These are phyloP conservation scores for Chinchilla lanigera DNA, from an alignment of 2,113 vertebrate genomes.

Conservation along the genomic window DNA sequence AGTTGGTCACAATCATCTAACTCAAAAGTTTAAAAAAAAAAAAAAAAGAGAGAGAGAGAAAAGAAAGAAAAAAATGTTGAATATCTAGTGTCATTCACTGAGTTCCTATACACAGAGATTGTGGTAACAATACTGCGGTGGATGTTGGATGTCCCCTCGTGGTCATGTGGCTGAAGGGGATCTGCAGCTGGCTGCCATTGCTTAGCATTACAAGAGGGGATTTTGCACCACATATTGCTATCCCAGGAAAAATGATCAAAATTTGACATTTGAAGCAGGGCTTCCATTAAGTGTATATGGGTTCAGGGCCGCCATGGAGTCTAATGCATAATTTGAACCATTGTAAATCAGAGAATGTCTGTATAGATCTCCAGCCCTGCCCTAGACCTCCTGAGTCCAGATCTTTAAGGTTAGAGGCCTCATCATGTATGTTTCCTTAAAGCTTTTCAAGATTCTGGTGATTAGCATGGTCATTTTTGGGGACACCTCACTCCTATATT, in stretches of 20 bases:
- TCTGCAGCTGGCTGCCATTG: background rate
- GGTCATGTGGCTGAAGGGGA: background rate
- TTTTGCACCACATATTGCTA: background rate
- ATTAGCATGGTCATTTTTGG: background rate
- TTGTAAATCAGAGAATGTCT: background rate
- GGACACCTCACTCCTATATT: background rate
- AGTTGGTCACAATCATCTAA: background rate
- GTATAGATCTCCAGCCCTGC: background rate
- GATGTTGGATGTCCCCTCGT: background rate
- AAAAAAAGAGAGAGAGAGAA: background rate
- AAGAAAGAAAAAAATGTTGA: background rate
- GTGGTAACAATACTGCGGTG: background rate
- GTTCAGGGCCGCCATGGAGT: background rate
- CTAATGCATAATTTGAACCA: background rate
- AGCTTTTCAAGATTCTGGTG: background rate
- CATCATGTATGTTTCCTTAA: background rate
- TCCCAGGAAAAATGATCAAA: background rate
- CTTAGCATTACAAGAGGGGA: background rate
- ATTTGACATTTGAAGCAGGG: background rate
- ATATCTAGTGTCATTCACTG: background rate
- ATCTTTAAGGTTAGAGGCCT: background rate
- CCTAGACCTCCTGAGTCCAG: background rate
- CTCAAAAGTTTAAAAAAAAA: background rate
- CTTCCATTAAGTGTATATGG: background rate
- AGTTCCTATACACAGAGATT: background rate